Percentiles rank a stretch among this genome's conserved stretches.
phyloP scores from a whole-genome alignment of 1,140 invertebrate species.

The Chironomus striatipennis region DNA sequence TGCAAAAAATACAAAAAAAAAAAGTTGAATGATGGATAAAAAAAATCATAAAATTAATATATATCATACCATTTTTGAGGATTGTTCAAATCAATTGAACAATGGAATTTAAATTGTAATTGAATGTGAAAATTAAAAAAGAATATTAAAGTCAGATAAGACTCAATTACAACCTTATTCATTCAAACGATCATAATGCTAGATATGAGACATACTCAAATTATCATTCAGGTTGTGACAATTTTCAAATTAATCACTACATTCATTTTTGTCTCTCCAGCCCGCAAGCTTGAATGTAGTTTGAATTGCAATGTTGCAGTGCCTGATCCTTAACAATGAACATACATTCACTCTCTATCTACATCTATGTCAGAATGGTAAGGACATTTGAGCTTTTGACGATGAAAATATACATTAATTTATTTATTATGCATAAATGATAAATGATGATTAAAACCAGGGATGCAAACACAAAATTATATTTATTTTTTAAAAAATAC shows the following conservation, averaged over 20 bases:
- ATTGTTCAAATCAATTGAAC: too few species aligned
- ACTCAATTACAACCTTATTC: neutral
- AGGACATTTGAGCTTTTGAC: too few species aligned
- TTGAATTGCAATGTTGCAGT: neutral
- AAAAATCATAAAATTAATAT: conserved; percentile 21
- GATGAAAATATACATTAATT: neutral
- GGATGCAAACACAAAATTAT: conserved; percentile 11
- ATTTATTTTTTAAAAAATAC: neutral
- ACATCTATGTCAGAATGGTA: neutral
- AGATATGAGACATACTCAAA: too few species aligned
- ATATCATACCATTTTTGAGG: conserved; percentile 17
- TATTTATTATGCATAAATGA: conserved; percentile 9
- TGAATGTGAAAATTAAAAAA: neutral
- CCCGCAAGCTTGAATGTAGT: conserved; percentile 16
- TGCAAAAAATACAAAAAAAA: neutral
- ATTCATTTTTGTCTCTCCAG: conserved; percentile 22
- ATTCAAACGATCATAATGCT: neutral
- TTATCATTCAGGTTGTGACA: too few species aligned
- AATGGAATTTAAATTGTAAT: too few species aligned
- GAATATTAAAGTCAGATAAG: neutral
- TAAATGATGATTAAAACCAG: conserved; percentile 11
- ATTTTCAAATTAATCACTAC: neutral
- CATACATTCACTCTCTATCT: neutral
- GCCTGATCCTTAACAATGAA: neutral
- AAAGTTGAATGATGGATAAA: neutral